Percentiles rank a stretch among this genome's conserved stretches.
Conservation (phyloP, 2,888 invertebrate genomes). For the Mythimna albipuncta region DNA sequence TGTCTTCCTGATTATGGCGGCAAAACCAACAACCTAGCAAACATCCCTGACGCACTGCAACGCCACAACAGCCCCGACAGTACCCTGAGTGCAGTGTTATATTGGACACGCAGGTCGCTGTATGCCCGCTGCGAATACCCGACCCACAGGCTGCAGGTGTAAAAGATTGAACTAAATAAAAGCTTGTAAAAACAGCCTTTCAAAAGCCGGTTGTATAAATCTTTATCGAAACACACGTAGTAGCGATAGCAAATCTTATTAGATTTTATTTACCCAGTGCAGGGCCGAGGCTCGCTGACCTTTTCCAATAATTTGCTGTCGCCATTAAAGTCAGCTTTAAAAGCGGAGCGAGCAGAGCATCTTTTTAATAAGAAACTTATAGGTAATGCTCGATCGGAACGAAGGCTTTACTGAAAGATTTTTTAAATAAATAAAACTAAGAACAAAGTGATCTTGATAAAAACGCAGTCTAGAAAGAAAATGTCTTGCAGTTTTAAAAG, state of each 20-base stretch:
- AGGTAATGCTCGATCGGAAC: neutral
- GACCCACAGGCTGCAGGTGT: too few species aligned
- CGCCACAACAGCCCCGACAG: too few species aligned
- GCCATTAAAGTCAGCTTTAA: slow-evolving; percentile 30
- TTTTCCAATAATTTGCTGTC: slow-evolving; percentile 33
- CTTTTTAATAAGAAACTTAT: slow-evolving; percentile 27
- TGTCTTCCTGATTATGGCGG: too few species aligned
- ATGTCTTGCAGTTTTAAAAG: neutral
- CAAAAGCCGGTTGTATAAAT: too few species aligned
- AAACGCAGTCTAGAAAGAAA: neutral
- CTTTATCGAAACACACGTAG: too few species aligned
- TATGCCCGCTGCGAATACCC: too few species aligned
- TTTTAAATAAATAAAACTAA: slow-evolving; percentile 6
- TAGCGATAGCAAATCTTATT: neutral
- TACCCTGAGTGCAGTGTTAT: too few species aligned
- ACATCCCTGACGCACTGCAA: too few species aligned
- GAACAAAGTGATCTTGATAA: neutral
- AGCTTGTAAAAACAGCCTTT: too few species aligned
- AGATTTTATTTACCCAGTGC: slow-evolving; percentile 20
- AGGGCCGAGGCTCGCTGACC: neutral
- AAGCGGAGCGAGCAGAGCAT: slow-evolving; percentile 13
- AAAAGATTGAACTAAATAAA: too few species aligned
- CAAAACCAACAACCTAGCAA: too few species aligned
- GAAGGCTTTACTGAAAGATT: slow-evolving; percentile 14
- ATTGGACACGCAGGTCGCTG: too few species aligned